Percentiles rank a stretch among this genome's conserved stretches.
Conservation (phyloP, 2,113 vertebrate species). For the Hystrix brachyura region DNA sequence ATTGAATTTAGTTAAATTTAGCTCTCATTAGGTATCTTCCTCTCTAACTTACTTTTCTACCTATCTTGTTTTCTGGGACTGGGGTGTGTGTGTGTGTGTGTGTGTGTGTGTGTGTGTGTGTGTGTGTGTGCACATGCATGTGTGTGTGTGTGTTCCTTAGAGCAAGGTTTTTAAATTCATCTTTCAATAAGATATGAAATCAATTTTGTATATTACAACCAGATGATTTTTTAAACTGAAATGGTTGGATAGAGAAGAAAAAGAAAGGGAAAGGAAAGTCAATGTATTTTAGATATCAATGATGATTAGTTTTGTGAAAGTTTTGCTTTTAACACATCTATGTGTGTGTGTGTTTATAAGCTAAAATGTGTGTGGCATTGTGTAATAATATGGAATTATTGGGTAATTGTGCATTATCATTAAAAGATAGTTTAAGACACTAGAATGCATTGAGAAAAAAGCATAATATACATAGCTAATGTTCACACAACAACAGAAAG, state of each 20-base stretch:
- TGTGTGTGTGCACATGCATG: neutral
- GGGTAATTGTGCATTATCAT: neutral
- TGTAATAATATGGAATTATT: neutral
- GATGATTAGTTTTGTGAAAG: neutral
- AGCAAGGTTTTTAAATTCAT: neutral
- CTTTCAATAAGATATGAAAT: conserved; percentile 48
- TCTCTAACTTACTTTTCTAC: neutral
- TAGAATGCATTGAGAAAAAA: neutral
- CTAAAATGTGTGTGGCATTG: neutral
- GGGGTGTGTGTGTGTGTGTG: neutral
- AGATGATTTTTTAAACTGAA: conserved; percentile 29
- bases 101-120: neutral
- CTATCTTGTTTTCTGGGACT: neutral
- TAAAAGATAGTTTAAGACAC: conserved; percentile 30
- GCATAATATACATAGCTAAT: neutral
- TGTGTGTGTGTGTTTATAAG: neutral
- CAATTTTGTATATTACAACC: neutral
- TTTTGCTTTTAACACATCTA: neutral
- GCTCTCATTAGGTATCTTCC: neutral
- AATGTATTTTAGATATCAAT: neutral
- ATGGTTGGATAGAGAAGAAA: neutral
- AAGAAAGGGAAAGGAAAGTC: neutral
- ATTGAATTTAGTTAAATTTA: conserved; percentile 19
- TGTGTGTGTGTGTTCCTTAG: neutral
- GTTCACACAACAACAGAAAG: conserved; percentile 9